A percentile compares a stretch with the other conserved stretches of the same genome.
These are phyloP conservation scores for Salvelinus alpinus DNA, from an alignment of 2,113 vertebrate genomes.

Conservation along the genomic window DNA sequence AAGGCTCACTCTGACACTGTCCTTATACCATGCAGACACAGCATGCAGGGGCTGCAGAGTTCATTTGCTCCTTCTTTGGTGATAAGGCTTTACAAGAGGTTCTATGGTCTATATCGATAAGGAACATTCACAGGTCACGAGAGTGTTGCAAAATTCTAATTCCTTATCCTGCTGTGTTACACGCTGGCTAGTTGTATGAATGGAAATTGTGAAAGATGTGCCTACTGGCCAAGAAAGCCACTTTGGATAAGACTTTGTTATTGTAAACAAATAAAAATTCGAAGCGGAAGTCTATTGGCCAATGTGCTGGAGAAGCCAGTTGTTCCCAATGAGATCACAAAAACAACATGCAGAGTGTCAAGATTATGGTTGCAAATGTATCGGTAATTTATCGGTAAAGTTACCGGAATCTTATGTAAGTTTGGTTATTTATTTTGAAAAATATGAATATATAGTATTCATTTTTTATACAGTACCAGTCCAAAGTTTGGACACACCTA, in stretches of 20 bases:
- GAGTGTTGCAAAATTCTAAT: neutral
- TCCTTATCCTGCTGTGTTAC: neutral
- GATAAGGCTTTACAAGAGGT: slow-evolving; percentile 52
- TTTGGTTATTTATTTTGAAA: too few species aligned
- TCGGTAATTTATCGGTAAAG: neutral
- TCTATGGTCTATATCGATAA: slow-evolving; percentile 46
- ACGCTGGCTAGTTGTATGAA: neutral
- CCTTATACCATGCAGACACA: slow-evolving; percentile 57
- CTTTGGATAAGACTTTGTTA: neutral
- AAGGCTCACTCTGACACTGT: slow-evolving; percentile 60
- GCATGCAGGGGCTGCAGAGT: slow-evolving; percentile 47
- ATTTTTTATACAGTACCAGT: too few species aligned
- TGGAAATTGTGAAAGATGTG: neutral
- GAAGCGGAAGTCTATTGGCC: too few species aligned
- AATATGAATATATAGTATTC: too few species aligned
- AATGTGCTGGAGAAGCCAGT: slow-evolving; percentile 1
- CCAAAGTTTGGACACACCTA: too few species aligned
- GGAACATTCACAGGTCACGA: slow-evolving; percentile 36
- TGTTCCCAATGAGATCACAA: slow-evolving; percentile 24
- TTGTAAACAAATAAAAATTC: neutral
- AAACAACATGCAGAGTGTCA: slow-evolving; percentile 21
- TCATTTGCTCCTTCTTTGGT: slow-evolving; percentile 44
- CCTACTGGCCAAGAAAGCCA: slow-evolving; percentile 2
- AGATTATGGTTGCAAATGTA: too few species aligned
- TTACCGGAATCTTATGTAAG: neutral